Evolutionary conservation across 2,113 vertebrate genomes (phyloP), one percentile per base, ranked within the genome.

Genomic region (Columba livia): DNA sequence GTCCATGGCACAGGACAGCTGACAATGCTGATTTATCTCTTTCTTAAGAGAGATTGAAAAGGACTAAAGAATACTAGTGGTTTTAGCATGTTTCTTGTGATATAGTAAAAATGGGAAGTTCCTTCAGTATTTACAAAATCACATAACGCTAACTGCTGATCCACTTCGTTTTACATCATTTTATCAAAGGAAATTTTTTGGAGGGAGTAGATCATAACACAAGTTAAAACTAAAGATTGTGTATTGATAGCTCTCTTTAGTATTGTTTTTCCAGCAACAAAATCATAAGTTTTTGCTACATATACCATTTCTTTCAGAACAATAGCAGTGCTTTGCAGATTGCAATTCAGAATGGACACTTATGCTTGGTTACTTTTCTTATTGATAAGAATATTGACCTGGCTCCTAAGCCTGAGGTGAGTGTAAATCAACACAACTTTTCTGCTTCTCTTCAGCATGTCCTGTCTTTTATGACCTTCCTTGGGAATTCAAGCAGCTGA

Each of bases 291-390:
- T 64, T 90, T 83, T 71, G 8, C 16, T 29, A 3, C 87, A 24
- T 60, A 6, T 84, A 81, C 58, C 75, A 48, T 97, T 79, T 74
- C 28, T 96, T 97, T 86, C 90, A 99, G 99, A 95, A 85, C 91
- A 97, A 94, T 17, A 89, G 80, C 80, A 98, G 84, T 34, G 97
- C 97, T 69, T 98, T 99, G 88, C 98, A 99, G 92, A 85, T 95
- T 57, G 98, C 98, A 44, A 88, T 98, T 79, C 97, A 97, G 97
- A 98, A 97, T 73, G 98, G 98, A 32, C 96, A 98, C n/a, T 57
- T 94, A 5, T 90, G 98, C 44, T 93, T 99, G 28, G 98, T 99
- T 50, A 97, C 92, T 47, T 97, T 99, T 71, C 98, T 99, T 87
- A 94, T 99, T 84, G 65, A 88, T 51, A 97, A 98, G 88, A 97